These are phyloP conservation scores for Sphecodes monilicornis DNA, from an alignment of 2,888 invertebrate species.

Conservation along the genomic window DNA sequence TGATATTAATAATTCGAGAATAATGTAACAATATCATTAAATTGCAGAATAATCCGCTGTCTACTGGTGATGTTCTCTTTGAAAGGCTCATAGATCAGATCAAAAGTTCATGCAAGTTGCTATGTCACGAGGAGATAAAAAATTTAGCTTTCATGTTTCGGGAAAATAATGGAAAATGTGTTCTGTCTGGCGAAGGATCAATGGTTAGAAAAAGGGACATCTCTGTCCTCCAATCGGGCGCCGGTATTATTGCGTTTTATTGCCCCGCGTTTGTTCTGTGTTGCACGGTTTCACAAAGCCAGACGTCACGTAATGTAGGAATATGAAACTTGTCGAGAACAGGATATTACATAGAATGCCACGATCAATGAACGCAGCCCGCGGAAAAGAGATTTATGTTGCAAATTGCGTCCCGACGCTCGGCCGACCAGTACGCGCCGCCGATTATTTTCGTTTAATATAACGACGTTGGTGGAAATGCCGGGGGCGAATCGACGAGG, in stretches of 20 bases:
- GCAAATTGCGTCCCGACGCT: slow-evolving; percentile 37
- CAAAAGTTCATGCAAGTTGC: too few species aligned
- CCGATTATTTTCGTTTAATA: slow-evolving; percentile 10
- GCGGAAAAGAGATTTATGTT: slow-evolving; percentile 42
- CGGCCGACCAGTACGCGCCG: neutral
- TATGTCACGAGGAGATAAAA: too few species aligned
- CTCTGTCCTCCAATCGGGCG: slow-evolving; percentile 26
- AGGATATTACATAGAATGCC: slow-evolving; percentile 59
- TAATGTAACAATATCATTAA: too few species aligned
- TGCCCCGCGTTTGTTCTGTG: slow-evolving; percentile 28
- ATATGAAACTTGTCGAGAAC: slow-evolving; percentile 52
- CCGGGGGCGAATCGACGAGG: neutral
- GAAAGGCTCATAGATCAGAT: too few species aligned
- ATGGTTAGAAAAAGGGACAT: neutral
- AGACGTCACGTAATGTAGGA: slow-evolving; percentile 50
- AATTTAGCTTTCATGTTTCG: too few species aligned
- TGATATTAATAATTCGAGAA: too few species aligned
- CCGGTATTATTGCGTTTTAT: slow-evolving; percentile 49
- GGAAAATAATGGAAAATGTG: neutral
- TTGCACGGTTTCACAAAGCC: slow-evolving; percentile 34
- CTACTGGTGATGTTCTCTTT: too few species aligned
- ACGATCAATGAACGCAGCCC: slow-evolving; percentile 45
- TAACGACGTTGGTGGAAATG: slow-evolving; percentile 19
- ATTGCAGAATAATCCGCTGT: too few species aligned
- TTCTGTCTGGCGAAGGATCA: neutral